Base-by-base conservation (phyloP, 2,113 vertebrate species). In the Pipa parva region DNA sequence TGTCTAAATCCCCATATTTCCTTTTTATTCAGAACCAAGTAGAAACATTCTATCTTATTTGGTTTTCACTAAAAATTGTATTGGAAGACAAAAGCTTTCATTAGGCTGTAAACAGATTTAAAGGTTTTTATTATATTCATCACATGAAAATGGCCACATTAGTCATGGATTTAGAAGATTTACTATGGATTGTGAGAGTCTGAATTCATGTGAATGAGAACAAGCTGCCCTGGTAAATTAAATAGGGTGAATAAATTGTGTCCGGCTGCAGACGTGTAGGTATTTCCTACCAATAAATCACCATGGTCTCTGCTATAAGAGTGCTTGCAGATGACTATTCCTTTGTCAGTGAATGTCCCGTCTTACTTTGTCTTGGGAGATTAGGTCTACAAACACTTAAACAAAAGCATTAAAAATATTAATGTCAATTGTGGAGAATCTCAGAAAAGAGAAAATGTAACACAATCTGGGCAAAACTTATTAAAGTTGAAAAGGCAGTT, bases 161-260 rank as follows among this genome's bases (percentile, higher is more conserved):
- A 60, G 66, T 70, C 66, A 61, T 37, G 66, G 66, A 52, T 70
- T 48, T 60, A 70, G 42, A 70, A 70, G 66, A 70, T 61, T 70
- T 60, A 54, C 60, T 45, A 50, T n/a, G 12, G 66, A 31, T 29
- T 45, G 59, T 50, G 27, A 61, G 58, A 58, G 45, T 70, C 57
- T 45, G 65, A 28, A n/a, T 36, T 36, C 46, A 60, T 54, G 58
- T 70, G 58, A 70, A 70, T 70, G 22, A 28, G 20, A 59, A 59
- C 37, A 58, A 70, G 66, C 48, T 28, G 57, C 45, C 57, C 31
- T 29, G 25, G 3, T 42, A 60, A 52, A 69, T 52, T 24, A 59
- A 37, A 60, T 52, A 18, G 57, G 57, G 26, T 28, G 48, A 61
- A 70, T 57, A 55, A 70, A 60, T n/a, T 46, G 66, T 54, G 57